Evolutionary conservation across 1,140 invertebrate genomes (phyloP).

Genomic region (Heliconius melpomene): DNA sequence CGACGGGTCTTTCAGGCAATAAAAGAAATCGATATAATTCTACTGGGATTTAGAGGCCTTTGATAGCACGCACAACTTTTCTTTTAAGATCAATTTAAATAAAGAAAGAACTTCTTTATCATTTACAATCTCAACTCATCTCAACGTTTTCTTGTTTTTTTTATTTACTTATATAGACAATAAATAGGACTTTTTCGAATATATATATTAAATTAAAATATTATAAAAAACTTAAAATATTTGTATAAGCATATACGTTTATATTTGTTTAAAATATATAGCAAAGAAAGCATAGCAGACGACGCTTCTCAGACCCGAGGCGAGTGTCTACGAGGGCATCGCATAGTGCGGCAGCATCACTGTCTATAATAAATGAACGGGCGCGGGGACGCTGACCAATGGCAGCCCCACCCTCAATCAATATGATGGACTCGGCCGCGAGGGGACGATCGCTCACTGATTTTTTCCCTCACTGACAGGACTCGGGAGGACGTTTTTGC

Average conservation of each 20-base stretch:
- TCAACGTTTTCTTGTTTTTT: not conserved
- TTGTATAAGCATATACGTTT: not conserved
- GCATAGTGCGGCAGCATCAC: constrained; percentile 63
- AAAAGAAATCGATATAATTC: constrained; percentile 46
- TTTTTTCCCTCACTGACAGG: constrained; percentile 81
- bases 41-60: constrained; percentile 43
- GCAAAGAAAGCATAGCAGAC: not conserved
- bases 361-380: constrained; percentile 80
- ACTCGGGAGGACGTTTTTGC: constrained; percentile 78
- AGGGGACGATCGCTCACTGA: constrained; percentile 81
- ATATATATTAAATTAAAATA: too few relatives aligned
- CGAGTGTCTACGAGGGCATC: constrained; percentile 20
- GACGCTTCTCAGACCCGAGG: not conserved
- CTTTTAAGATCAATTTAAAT: constrained; percentile 24
- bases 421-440: constrained; percentile 79
- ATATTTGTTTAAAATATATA: not conserved
- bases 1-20: constrained; percentile 47
- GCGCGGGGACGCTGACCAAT: constrained; percentile 74
- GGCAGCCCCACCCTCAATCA: constrained; percentile 79
- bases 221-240: too few relatives aligned
- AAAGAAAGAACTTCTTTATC: not conserved
- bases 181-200: not conserved
- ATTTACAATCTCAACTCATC: not conserved
- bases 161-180: not conserved
- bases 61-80: constrained; percentile 27